A percentile compares a stretch with the other conserved stretches of the same genome.
Conservation (phyloP, 2,888 invertebrate species). For the Camptogramma bilineatum region DNA sequence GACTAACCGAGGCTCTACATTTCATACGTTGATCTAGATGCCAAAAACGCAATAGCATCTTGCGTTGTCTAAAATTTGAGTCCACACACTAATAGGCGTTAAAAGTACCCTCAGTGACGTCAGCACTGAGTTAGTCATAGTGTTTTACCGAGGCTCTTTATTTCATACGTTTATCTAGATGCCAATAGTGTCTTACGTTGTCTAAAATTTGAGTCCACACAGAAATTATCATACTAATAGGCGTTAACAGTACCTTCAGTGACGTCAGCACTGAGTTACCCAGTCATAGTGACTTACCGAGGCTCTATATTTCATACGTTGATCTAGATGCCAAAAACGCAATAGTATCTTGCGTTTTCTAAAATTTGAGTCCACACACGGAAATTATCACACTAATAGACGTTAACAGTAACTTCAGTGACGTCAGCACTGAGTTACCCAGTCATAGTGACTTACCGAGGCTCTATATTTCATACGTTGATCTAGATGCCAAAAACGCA, state of each 20-base stretch:
- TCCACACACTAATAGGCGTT: constrained; percentile 3
- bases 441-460: constrained; percentile 43
- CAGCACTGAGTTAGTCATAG: no score
- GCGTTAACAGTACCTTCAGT: constrained; percentile 29
- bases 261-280: constrained; percentile 41
- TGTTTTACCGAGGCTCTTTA: no score
- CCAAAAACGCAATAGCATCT: neutral
- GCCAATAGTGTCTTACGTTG: no score
- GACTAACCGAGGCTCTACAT: neutral
- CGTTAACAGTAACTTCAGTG: constrained; percentile 31
- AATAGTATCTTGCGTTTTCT: no score
- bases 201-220: no score
- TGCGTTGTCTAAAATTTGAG: neutral
- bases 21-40: neutral
- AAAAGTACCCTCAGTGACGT: no score
- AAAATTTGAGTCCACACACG: no score
- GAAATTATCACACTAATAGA: no score
- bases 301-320: constrained; percentile 86
- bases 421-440: constrained; percentile 41
- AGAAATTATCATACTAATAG: no score
- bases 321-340: no score
- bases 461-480: constrained; percentile 86
- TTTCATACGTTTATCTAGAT: no score
- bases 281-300: constrained; percentile 44
- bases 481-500: constrained; percentile 85